Conservation (phyloP, 2,888 invertebrate species). For the Parapristionchus giblindavisi region DNA sequence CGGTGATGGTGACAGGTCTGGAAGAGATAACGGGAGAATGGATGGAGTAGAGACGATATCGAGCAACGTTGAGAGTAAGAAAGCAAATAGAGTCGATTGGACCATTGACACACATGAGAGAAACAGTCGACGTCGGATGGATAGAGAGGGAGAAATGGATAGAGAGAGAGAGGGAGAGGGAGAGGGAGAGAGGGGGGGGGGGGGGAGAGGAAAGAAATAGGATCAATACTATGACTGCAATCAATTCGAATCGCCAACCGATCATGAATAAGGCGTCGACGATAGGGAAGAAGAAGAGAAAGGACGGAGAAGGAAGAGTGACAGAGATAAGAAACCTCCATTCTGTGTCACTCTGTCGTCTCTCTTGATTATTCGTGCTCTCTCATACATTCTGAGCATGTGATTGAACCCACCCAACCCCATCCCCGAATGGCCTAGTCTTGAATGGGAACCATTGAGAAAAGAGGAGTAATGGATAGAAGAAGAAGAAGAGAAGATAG, state of each 20-base stretch:
- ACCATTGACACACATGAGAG: not conserved
- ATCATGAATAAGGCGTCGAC: not conserved
- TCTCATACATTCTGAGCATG: too few species aligned
- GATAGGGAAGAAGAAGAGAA: conserved; percentile 10
- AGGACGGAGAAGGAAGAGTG: too few species aligned
- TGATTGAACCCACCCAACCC: too few species aligned
- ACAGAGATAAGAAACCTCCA: too few species aligned
- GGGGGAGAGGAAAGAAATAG: too few species aligned
- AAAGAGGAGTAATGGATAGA: not conserved
- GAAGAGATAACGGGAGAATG: not conserved
- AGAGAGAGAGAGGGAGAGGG: not conserved
- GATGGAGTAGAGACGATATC: conserved; percentile 2
- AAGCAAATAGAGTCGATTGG: not conserved
- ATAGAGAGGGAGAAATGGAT: not conserved
- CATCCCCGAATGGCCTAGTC: too few species aligned
- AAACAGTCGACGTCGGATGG: conserved; percentile 20
- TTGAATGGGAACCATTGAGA: too few species aligned
- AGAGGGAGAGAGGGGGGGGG: conserved; percentile 6
- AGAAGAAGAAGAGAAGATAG: conserved; percentile 22
- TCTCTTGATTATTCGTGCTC: too few species aligned
- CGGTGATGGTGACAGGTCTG: conserved; percentile 34
- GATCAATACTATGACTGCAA: too few species aligned
- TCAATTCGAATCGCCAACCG: too few species aligned
- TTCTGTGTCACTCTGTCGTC: too few species aligned
- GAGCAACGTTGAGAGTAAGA: too few species aligned